Conservation (phyloP, 2,797 vertebrate species). For the Neosilurus mollespiculum region DNA sequence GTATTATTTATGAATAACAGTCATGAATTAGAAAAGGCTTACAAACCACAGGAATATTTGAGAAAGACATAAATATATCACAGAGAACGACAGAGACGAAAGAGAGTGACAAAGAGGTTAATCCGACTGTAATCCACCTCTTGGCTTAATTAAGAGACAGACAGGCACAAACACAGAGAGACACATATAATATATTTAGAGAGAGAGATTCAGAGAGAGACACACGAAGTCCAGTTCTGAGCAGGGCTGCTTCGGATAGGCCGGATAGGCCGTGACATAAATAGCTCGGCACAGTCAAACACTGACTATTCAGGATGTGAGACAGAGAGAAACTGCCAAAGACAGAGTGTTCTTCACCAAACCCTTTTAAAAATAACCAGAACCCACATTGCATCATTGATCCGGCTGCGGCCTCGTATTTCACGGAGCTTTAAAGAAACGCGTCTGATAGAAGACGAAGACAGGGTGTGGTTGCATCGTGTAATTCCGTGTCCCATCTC, state of each 20-base stretch:
- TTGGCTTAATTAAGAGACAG: background rate
- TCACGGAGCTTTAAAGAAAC: constrained; percentile 9
- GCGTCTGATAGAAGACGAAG: background rate
- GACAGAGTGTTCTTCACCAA: constrained; percentile 13
- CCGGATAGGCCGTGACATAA: constrained; percentile 42
- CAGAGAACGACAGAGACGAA: background rate
- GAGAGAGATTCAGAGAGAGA: too few relatives aligned
- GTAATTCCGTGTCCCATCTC: constrained; percentile 2
- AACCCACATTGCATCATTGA: constrained; percentile 24
- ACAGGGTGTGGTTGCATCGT: constrained; percentile 9
- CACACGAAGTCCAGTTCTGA: constrained; percentile 24
- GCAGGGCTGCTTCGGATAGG: constrained; percentile 11
- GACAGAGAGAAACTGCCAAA: constrained; percentile 18
- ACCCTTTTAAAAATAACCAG: constrained; percentile 35
- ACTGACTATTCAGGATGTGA: constrained; percentile 37
- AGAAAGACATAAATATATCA: background rate
- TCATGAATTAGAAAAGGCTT: background rate
- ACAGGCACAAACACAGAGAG: background rate
- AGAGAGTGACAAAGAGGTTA: background rate
- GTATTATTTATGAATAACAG: background rate
- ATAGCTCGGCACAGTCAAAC: constrained; percentile 45
- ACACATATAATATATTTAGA: background rate
- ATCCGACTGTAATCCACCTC: background rate
- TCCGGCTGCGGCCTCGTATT: constrained; percentile 11
- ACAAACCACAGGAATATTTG: background rate